phyloP scores from a whole-genome alignment of 2,888 invertebrate species.

The Lypha dubia region DNA sequence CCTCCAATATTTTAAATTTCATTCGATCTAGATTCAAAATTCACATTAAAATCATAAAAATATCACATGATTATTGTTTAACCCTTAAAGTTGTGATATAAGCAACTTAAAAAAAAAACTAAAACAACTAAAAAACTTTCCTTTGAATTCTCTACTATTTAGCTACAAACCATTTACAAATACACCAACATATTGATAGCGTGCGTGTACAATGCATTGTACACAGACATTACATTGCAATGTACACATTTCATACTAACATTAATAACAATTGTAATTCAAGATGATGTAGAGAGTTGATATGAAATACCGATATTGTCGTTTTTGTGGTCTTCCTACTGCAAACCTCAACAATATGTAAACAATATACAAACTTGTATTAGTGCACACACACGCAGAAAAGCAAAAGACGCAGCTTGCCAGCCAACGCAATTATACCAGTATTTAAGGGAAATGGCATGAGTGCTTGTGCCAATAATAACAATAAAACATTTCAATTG shows the following conservation, averaged over 20 bases:
- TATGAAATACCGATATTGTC: conserved; percentile 22
- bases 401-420: not conserved
- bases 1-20: no score
- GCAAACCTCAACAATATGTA: conserved; percentile 21
- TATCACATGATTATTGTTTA: not conserved
- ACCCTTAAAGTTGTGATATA: not conserved
- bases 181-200: not conserved
- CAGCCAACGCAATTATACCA: not conserved
- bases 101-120: not conserved
- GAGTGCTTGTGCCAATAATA: conserved; percentile 24
- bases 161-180: not conserved
- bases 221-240: not conserved
- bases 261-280: conserved; percentile 38
- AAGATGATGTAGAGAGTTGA: conserved; percentile 36
- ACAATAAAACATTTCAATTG: conserved; percentile 10
- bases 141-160: not conserved
- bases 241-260: not conserved
- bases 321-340: conserved; percentile 34
- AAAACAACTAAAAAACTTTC: no score
- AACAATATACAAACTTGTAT: not conserved
- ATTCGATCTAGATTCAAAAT: no score
- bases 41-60: no score
- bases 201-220: not conserved
- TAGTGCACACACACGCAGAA: not conserved
- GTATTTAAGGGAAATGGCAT: not conserved